Base-by-base conservation (phyloP, 1,140 invertebrate species). In the Idris sp. region DNA sequence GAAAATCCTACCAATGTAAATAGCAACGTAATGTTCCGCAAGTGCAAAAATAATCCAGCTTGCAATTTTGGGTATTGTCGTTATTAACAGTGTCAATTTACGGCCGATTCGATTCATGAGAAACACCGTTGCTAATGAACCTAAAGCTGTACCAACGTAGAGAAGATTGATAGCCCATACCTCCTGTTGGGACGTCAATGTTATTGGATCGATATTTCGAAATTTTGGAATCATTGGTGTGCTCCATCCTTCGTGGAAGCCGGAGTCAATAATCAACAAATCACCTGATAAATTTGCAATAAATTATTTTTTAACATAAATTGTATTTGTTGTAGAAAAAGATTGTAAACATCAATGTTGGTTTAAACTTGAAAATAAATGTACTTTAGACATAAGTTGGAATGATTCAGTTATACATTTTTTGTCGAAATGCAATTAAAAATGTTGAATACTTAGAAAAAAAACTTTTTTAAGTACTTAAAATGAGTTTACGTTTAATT, bases 61-160 rank as follows among this genome's bases (percentile, higher is more conserved):
- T 26, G 83, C 26, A 4, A 90, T 77, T 79, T 90, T 91, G 0
- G 90, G 89, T 25, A 89, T 13, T 0, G 88, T 83, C 1, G 88
- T 85, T 13, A 88, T 72, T 10, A 91, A 68, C 26, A 92, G 79
- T 0, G 90, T 89, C 36, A 82, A 76, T 77, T 89, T 91, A 31
- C 91, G 79, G 4, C 91, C 91, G 53, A 90, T 79, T 40, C 86
- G 87, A 72, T 92, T 90, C 78, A 91, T 87, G 10, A 84, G 41
- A 16, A 89, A 28, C 33, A 77, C 89, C 89, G 44, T 92, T 58
- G 79, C 72, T 9, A 86, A 10, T n/a, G 86, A 82, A 15, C 85
- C 85, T 0, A 88, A 44, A 4, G 78, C 83, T 11, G 85, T 80
- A 4, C 86, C 86, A 0, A 86, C 74, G 51, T 87, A 86, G 73